Evolutionary conservation across 2,888 invertebrate species (phyloP).

Genomic region (Idaea aversata): DNA sequence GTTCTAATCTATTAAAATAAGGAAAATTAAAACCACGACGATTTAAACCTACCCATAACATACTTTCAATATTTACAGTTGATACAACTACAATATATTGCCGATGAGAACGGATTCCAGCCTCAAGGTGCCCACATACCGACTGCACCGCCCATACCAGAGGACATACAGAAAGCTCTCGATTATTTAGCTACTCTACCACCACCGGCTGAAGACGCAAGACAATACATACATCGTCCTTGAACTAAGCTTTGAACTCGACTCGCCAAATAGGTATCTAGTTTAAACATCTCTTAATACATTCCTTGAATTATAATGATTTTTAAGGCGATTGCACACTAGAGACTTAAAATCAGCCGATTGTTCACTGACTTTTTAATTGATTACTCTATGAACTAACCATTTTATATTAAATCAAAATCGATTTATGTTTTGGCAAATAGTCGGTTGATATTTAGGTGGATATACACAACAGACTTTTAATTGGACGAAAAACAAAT

Average conservation of each 20-base stretch:
- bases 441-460: no score
- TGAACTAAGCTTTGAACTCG: slow-evolving; percentile 5
- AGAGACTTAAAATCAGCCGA: background rate
- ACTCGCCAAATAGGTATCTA: background rate
- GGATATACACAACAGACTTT: no score
- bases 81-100: slow-evolving; percentile 82
- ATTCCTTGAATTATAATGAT: background rate
- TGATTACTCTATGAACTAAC: no score
- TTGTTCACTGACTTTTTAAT: no score
- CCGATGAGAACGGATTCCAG: slow-evolving; percentile 88
- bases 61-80: slow-evolving; percentile 48
- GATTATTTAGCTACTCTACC: slow-evolving; percentile 84
- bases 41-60: background rate
- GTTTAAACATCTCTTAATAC: background rate
- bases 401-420: no score
- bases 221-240: slow-evolving; percentile 38
- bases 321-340: background rate
- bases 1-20: no score
- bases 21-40: no score
- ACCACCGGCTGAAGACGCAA: slow-evolving; percentile 58
- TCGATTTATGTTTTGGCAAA: no score
- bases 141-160: slow-evolving; percentile 85
- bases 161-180: slow-evolving; percentile 83
- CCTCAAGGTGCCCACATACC: slow-evolving; percentile 83
- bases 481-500: no score